Percentiles rank a stretch among this genome's conserved stretches.
Evolutionary conservation across 2,797 vertebrate species (phyloP).

Genomic region (Liasis olivaceus): DNA sequence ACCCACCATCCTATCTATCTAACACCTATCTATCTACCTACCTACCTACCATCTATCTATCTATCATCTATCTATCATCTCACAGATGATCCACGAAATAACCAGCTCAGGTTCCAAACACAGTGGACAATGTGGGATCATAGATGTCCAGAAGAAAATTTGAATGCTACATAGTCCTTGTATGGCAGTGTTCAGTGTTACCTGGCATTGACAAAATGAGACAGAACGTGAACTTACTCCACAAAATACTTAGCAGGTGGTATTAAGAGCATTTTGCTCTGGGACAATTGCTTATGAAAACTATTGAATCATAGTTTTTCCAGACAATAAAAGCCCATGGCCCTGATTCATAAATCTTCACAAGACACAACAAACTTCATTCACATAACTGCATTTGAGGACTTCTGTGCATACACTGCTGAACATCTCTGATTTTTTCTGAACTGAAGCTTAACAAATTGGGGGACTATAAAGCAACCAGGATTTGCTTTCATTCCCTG

Average conservation of each 20-base stretch:
- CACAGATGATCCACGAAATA: background rate
- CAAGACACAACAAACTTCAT: constrained; percentile 16
- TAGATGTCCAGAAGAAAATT: background rate
- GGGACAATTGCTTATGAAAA: background rate
- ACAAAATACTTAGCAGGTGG: constrained; percentile 27
- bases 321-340: no score
- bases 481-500: constrained; percentile 22
- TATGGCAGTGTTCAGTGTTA: background rate
- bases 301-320: background rate
- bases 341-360: background rate
- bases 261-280: constrained; percentile 36
- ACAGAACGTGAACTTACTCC: constrained; percentile 23
- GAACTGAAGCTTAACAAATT: constrained; percentile 4
- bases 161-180: background rate
- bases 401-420: background rate
- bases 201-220: background rate
- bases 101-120: background rate
- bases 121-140: background rate
- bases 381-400: background rate
- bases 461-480: constrained; percentile 1
- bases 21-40: no score
- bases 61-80: background rate
- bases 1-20: background rate
- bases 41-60: background rate
- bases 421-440: constrained; percentile 14